Percentiles rank a stretch among this genome's conserved stretches.
Conservation (phyloP, 2,797 vertebrate species). For the Coluber constrictor region DNA sequence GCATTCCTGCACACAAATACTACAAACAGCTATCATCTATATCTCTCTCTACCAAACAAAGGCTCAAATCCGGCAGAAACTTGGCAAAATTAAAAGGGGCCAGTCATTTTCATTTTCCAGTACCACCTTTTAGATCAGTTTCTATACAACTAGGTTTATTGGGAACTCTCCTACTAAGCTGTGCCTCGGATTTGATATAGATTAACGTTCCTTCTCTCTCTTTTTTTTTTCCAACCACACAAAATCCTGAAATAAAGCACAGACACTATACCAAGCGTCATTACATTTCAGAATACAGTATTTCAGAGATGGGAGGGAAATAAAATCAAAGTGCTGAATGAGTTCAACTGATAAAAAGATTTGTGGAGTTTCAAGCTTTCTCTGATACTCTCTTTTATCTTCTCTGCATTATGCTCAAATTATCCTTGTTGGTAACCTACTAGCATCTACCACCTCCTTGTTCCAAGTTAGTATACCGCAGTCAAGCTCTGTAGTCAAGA, state of each 20-base stretch:
- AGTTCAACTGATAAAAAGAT: background rate
- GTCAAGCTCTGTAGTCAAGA: background rate
- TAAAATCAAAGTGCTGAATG: background rate
- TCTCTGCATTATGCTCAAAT: background rate
- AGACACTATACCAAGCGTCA: constrained; percentile 41
- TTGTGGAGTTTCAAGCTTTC: background rate
- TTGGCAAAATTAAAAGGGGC: background rate
- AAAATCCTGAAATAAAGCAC: constrained; percentile 45
- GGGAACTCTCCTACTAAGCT: background rate
- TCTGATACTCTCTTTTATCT: background rate
- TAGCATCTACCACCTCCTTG: background rate
- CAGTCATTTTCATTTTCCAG: background rate
- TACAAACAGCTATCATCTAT: too few relatives aligned
- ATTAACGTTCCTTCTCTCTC: constrained; percentile 36
- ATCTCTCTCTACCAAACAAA: background rate
- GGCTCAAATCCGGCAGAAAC: background rate
- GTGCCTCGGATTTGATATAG: constrained; percentile 7
- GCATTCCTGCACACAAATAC: constrained; percentile 54
- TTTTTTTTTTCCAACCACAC: constrained; percentile 47
- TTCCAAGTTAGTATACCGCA: background rate
- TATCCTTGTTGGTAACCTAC: background rate
- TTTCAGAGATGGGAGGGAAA: background rate
- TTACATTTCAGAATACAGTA: background rate
- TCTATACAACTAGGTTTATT: background rate
- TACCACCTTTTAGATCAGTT: background rate